These are phyloP conservation scores for Tachystola acroxantha DNA, from an alignment of 2,888 invertebrate species.

Conservation along the genomic window DNA sequence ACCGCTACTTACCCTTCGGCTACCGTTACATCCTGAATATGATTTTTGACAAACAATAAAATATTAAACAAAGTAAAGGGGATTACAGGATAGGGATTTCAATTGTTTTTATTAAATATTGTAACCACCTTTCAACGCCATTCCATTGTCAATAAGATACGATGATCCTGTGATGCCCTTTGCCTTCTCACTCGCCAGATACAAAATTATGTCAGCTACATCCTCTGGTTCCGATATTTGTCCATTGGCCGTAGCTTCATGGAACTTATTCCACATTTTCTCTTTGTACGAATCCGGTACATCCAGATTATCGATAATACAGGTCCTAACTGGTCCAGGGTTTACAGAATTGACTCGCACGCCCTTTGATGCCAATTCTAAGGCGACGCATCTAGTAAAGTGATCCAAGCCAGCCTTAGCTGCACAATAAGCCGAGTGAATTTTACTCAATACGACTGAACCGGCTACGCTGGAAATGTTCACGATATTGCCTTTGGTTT, in stretches of 20 bases:
- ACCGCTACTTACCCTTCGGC: too few species aligned
- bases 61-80: too few species aligned
- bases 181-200: constrained; percentile 86
- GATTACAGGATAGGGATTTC: too few species aligned
- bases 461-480: constrained; percentile 10
- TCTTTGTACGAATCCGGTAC: neutral
- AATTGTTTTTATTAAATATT: too few species aligned
- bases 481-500: constrained; percentile 11
- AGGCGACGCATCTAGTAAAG: constrained; percentile 1
- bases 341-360: constrained; percentile 2
- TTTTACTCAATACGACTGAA: neutral
- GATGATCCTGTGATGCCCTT: constrained; percentile 90
- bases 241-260: neutral
- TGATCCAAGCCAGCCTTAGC: constrained; percentile 3
- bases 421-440: constrained; percentile 1
- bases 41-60: too few species aligned
- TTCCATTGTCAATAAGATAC: constrained; percentile 91
- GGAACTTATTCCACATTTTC: neutral
- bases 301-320: constrained; percentile 2
- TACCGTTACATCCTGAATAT: too few species aligned
- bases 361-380: constrained; percentile 4
- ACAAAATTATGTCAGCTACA: constrained; percentile 2
- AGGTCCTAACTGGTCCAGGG: constrained; percentile 4
- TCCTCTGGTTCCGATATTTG: neutral
- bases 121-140: constrained; percentile 22